Base-by-base conservation (phyloP, 2,888 invertebrate species). In the Aporophyla nigra region DNA sequence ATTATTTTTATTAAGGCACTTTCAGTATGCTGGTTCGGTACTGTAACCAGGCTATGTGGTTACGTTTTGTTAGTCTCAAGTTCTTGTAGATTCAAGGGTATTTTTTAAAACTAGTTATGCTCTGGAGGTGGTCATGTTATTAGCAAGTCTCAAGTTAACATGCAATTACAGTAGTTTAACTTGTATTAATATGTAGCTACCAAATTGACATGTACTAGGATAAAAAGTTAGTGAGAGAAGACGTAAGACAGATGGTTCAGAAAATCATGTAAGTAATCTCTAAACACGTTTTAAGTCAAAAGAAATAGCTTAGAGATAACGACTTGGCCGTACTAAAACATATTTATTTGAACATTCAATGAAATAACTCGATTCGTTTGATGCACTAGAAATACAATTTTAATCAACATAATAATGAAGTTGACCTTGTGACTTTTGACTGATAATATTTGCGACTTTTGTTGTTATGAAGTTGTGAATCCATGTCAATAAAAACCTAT, bases 241-340 rank as follows among this genome's bases (percentile, higher is more conserved):
- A 49, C 53, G 49, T n/a, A 33, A 51, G n/a, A 33, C 33, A 65
- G 33, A 51, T 16, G 19, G 24, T 68, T 51, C 24, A 21, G 46
- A 43, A 65, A 65, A 54, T 46, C 16, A 33, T 12, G 12, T 51
- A 49, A 63, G 12, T 51, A 49, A 63, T 72, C 59, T 73, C 43
- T 58, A 77, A 82, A 56, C 66, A 83, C 10, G 58, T 63, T 77
- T 71, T 59, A 33, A 33, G 4, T 61, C 10, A 27, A 59, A 70
- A 21, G 21, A 78, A 80, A 67, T 82, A 53, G 78, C 51, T 71
- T 67, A 58, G 46, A 82, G 59, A 67, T 43, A 53, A 53, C 27
- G 58, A 49, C n/a, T 27, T 40, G 16, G 14, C n/a, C 14, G 14
- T 78, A 49, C 9, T 33, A 43, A 0, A 16, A 33, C 14, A 56